Base-by-base conservation (phyloP, 2,113 vertebrate species). In the Cranoglanis bouderius region DNA sequence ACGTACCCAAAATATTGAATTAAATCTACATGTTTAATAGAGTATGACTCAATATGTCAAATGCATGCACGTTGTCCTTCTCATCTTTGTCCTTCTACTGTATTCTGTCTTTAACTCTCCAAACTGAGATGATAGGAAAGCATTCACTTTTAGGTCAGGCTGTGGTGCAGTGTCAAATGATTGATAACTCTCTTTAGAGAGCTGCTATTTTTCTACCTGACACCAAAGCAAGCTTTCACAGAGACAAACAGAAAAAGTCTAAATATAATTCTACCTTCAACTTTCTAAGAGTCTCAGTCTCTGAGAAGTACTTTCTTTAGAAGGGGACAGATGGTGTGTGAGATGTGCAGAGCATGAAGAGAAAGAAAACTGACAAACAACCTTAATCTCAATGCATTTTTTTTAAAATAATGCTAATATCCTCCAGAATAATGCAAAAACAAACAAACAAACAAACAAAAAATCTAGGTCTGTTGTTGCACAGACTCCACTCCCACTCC, bases 121-220 rank as follows among this genome's bases (percentile, higher is more conserved):
- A 80, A 51, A n/a, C 16, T 19, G 46, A 82, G 53, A 26, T 81
- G 43, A 35, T 74, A 53, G 32, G 21, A 85, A 75, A 57, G 35
- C 35, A 75, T 51, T 16, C 32, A 40, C 13, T 85, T 55, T 74
- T 74, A 29, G 67, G 21, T 74, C 70, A 85, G 8, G 8, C 65
- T 85, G 38, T 40, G 12, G 55, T 83, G 35, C 55, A 43, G 35
- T 61, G 55, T 40, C 38, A 29, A 14, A 83, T 29, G 57, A 83
- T 26, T 61, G 81, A 83, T 61, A 83, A 83, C 57, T 16, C 81
- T 29, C 38, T 85, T 85, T 55, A 85, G 67, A 85, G 49, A 85
- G 32, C 51, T 26, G 16, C 84, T 85, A 85, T 85, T 53, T 55
- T 74, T 55, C 65, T 40, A 74, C n/a, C 21, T 55, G 84, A 40